A percentile compares a stretch with the other conserved stretches of the same genome.
Conservation (phyloP, 2,113 vertebrate genomes). For the Poeciliopsis occidentalis region DNA sequence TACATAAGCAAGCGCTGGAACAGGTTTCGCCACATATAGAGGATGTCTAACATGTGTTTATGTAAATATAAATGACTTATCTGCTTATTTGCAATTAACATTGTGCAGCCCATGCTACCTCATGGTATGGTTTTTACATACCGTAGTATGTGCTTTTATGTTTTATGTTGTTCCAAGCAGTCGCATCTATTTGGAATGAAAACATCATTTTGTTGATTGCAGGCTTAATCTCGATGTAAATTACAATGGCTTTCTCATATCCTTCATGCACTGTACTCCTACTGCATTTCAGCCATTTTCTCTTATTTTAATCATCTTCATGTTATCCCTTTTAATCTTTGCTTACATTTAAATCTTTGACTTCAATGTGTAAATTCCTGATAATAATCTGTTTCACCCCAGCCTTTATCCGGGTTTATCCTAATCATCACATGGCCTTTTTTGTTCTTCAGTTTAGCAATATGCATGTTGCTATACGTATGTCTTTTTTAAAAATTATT, state of each 20-base stretch:
- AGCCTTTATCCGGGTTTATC: neutral
- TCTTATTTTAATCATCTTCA: neutral
- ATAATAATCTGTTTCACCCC: neutral
- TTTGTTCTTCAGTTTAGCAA: neutral
- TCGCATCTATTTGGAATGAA: neutral
- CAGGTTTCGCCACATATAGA: conserved; percentile 1
- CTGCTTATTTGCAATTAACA: neutral
- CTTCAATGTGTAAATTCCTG: no score
- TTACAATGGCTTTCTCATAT: neutral
- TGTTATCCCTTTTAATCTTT: neutral
- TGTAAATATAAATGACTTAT: neutral
- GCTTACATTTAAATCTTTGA: neutral
- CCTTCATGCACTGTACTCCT: neutral
- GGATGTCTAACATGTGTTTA: neutral
- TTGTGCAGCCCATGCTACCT: neutral
- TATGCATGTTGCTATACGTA: neutral
- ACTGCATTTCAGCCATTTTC: neutral
- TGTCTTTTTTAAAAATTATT: neutral
- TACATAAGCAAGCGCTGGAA: neutral
- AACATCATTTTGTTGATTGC: neutral
- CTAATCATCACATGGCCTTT: neutral
- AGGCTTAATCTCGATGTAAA: neutral
- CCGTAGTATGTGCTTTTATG: neutral
- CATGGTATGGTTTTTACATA: neutral
- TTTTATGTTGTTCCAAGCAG: neutral